A percentile compares a stretch with the other conserved stretches of the same genome.
Evolutionary conservation across 2,888 invertebrate genomes (phyloP).

Genomic region (Pachliopta kotzebuea): DNA sequence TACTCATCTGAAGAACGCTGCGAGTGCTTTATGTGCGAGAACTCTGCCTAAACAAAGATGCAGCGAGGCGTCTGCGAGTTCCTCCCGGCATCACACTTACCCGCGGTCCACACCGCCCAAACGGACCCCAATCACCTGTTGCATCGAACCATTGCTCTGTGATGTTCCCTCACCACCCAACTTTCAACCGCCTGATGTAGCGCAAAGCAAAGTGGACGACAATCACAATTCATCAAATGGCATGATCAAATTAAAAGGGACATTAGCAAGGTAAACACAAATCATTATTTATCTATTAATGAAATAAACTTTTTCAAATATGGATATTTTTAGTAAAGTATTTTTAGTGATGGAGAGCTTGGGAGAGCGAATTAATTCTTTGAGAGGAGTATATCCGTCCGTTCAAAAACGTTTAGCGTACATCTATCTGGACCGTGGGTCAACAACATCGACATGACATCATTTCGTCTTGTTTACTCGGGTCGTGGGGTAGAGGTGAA

Average conservation of each 20-base stretch:
- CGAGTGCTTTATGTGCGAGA: constrained; percentile 69
- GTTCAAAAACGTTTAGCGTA: constrained; percentile 40
- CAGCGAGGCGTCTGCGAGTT: constrained; percentile 51
- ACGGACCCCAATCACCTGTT: constrained; percentile 60
- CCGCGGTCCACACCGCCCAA: constrained; percentile 65
- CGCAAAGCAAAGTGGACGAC: constrained; percentile 46
- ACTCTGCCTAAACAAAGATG: constrained; percentile 74
- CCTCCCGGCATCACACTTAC: constrained; percentile 67
- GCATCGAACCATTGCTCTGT: constrained; percentile 60
- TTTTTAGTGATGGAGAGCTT: constrained; percentile 18
- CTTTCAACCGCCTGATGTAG: constrained; percentile 47
- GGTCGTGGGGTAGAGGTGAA: constrained; percentile 61
- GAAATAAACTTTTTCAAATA: too few species aligned
- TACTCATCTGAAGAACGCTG: constrained; percentile 72
- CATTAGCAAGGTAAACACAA: constrained; percentile 60
- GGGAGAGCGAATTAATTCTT: constrained; percentile 22
- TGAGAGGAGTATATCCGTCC: constrained; percentile 34
- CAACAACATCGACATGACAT: constrained; percentile 74
- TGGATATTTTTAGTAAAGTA: too few species aligned
- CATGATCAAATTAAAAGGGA: constrained; percentile 59
- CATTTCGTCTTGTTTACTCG: constrained; percentile 65
- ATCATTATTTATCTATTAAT: background rate
- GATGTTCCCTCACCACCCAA: constrained; percentile 44
- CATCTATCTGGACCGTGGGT: constrained; percentile 46
- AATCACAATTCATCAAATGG: constrained; percentile 47